Evolutionary conservation across 2,888 invertebrate species (phyloP).

Genomic region (Chironomus tentans): DNA sequence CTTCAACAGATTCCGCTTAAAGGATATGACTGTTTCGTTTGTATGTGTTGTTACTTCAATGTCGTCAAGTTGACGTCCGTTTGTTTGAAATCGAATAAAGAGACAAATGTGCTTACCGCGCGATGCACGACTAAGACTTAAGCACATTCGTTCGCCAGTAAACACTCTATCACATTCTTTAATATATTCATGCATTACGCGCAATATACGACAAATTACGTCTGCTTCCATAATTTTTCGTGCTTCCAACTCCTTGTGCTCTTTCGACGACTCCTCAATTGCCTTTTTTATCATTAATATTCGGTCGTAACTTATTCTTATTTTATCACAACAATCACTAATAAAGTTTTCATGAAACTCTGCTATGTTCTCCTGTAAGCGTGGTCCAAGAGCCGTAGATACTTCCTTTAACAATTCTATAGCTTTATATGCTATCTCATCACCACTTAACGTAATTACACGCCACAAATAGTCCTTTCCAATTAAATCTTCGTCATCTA

Average conservation of each 20-base stretch:
- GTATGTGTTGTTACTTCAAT: conserved; percentile 87
- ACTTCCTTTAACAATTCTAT: conserved; percentile 88
- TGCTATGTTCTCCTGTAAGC: conserved; percentile 64
- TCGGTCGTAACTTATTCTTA: conserved; percentile 79
- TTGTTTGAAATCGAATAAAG: conserved; percentile 78
- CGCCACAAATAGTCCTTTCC: conserved; percentile 95
- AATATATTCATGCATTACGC: conserved; percentile 90
- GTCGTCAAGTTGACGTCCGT: conserved; percentile 81
- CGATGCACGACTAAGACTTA: conserved; percentile 78
- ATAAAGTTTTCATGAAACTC: conserved; percentile 89
- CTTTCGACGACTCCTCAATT: conserved; percentile 29
- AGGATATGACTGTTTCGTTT: conserved; percentile 83
- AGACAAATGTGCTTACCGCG: conserved; percentile 83
- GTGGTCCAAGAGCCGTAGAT: conserved; percentile 85
- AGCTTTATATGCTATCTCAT: conserved; percentile 87
- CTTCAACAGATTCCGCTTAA: conserved; percentile 65
- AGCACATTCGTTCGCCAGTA: conserved; percentile 76
- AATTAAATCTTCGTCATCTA: conserved; percentile 90
- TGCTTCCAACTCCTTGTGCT: background rate
- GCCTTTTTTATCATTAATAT: conserved; percentile 47
- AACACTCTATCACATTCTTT: conserved; percentile 88
- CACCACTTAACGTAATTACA: conserved; percentile 80
- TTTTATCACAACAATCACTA: conserved; percentile 80
- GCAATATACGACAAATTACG: conserved; percentile 86
- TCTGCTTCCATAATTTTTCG: conserved; percentile 52